Conservation (phyloP, 2,797 vertebrate species). For the Diplodus puntazzo region DNA sequence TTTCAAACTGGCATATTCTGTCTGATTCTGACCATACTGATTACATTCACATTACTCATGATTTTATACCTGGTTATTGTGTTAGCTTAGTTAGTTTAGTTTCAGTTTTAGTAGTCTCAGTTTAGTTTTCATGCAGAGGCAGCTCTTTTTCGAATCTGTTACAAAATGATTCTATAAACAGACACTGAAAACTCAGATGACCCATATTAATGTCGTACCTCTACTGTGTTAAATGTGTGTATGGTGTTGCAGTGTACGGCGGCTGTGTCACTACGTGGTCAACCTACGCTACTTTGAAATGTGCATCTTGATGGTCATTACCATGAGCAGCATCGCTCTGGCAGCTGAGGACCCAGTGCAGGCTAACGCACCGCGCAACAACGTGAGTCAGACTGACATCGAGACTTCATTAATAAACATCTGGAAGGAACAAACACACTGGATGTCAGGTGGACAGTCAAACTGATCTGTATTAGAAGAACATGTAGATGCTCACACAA, state of each 20-base stretch:
- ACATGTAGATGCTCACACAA: conserved; percentile 12
- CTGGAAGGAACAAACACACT: conserved; percentile 18
- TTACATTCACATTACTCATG: too few species aligned
- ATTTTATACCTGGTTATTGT: too few species aligned
- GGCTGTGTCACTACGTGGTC: conserved; percentile 95
- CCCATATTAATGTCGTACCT: not conserved
- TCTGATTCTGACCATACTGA: too few species aligned
- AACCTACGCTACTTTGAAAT: conserved; percentile 97
- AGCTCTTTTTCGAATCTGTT: not conserved
- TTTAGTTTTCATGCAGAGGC: not conserved
- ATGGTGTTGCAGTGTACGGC: conserved; percentile 87
- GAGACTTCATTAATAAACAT: conserved; percentile 40
- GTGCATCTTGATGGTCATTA: conserved; percentile 97
- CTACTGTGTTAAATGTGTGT: conserved; percentile 18
- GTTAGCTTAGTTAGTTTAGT: too few species aligned
- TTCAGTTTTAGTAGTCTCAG: too few species aligned
- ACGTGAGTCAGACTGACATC: conserved; percentile 85
- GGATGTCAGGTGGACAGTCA: conserved; percentile 10
- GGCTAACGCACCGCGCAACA: conserved; percentile 90
- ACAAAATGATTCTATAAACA: not conserved
- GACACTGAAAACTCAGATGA: not conserved
- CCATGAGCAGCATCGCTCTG: conserved; percentile 97
- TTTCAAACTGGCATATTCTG: not conserved
- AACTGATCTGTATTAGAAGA: conserved; percentile 14
- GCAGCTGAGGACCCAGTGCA: conserved; percentile 96